phyloP scores from a whole-genome alignment of 2,113 vertebrate genomes.

The Clarias gariepinus region DNA sequence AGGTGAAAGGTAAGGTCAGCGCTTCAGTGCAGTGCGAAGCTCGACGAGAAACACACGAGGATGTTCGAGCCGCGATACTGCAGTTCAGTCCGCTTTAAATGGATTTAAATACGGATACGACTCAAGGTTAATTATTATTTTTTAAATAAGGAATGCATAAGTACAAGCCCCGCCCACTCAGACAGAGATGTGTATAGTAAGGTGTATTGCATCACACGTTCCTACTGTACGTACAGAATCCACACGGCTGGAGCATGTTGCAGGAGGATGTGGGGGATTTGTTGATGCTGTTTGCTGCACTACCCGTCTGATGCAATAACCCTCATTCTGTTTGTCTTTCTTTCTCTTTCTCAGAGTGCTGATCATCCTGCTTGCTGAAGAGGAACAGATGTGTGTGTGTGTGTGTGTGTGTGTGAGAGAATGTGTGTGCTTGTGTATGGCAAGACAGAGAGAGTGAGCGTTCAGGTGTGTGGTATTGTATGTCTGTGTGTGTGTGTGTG shows the following conservation, averaged over 20 bases:
- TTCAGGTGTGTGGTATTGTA: background rate
- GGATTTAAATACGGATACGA: background rate
- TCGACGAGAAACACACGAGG: background rate
- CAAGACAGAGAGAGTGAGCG: background rate
- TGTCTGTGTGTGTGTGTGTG: background rate
- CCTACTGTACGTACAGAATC: background rate
- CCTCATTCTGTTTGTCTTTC: constrained; percentile 32
- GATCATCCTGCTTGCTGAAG: constrained; percentile 38
- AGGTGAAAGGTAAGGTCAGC: background rate
- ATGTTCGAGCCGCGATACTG: background rate
- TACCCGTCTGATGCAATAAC: constrained; percentile 6
- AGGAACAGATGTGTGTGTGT: constrained; percentile 14
- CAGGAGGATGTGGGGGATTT: background rate
- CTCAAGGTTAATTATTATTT: background rate
- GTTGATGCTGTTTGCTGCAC: background rate
- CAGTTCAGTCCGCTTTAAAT: background rate
- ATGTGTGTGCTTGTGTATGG: background rate
- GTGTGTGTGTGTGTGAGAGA: background rate
- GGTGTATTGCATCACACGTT: background rate
- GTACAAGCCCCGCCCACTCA: background rate
- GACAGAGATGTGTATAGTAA: background rate
- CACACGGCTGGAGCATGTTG: background rate
- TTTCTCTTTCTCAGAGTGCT: constrained; percentile 41
- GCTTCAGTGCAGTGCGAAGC: background rate
- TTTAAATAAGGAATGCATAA: no score